Base-by-base conservation (phyloP, 2,888 invertebrate species). In the Boloria selene region DNA sequence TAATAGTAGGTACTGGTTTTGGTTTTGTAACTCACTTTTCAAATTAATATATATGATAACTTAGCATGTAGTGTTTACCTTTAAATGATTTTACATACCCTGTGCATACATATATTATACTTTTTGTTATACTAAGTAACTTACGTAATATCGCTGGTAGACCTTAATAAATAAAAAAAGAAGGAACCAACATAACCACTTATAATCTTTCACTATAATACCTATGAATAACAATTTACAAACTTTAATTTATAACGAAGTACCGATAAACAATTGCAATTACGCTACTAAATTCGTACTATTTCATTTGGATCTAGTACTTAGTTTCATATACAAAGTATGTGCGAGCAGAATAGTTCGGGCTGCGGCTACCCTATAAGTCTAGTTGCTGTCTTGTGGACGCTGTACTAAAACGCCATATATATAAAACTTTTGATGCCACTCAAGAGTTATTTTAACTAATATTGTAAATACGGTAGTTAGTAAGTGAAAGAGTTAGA, bases 301-400 rank as follows among this genome's bases (percentile, higher is more conserved):
- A 56, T 56, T 56, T 56, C 44, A 56, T 56, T 22, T 31, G 31
- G 31, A 31, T 31, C 31, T 31, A 31, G 31, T 56, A 56, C 44
- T 45, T 55, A 55, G 55, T 22, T 56, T 16, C 56, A 56, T 22
- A 18, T 44, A 44, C 55, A 55, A 45, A 56, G 56, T 56, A 56
- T 56, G 56, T 18, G 18, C 56, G 22, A 56, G 56, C 22, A 13
- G 56, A 45, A 56, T 56, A 56, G 56, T 56, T 56, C 22, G 7
- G 13, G 10, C 22, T 44, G 22, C 44, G 13, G 18, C 44, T 44
- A 45, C 44, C n/a, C 56, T n/a, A 26, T 44, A n/a, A 56, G 56
- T 44, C 56, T n/a, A 44, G 56, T 42, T 18, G 31, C 54, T 55
- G 22, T 44, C 55, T 38, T 38, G 31, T 38, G 44, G 55, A 55